A percentile compares a stretch with the other conserved stretches of the same genome.
Conservation (phyloP, 2,888 invertebrate genomes). For the Itoplectis maculator region DNA sequence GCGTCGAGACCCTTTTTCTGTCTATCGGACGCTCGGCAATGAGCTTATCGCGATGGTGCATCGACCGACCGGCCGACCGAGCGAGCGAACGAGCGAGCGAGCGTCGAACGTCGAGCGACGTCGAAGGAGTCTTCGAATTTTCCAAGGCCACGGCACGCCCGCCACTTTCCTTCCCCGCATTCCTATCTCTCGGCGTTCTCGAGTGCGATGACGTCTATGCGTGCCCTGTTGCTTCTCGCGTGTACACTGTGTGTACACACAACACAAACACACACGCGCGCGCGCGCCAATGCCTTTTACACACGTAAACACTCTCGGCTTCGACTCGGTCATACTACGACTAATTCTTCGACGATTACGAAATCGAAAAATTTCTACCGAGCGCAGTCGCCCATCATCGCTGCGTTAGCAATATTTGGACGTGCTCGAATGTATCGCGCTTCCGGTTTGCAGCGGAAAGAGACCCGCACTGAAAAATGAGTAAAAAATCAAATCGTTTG, state of each 20-base stretch:
- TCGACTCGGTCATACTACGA: background rate
- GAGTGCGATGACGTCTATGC: slow-evolving; percentile 53
- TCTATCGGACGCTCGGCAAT: background rate
- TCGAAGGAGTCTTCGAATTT: slow-evolving; percentile 60
- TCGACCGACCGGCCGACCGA: slow-evolving; percentile 31
- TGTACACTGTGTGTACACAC: background rate
- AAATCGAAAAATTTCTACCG: slow-evolving; percentile 1
- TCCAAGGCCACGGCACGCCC: slow-evolving; percentile 66
- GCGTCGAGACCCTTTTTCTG: slow-evolving; percentile 5
- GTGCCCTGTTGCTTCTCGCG: slow-evolving; percentile 57
- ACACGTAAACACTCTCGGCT: background rate
- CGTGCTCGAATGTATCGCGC: background rate
- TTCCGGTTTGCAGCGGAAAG: background rate
- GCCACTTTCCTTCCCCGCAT: slow-evolving; percentile 65
- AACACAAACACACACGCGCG: background rate
- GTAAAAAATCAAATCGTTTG: background rate
- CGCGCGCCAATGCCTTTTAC: background rate
- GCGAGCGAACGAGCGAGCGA: slow-evolving; percentile 11
- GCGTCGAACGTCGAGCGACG: slow-evolving; percentile 28
- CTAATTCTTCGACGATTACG: slow-evolving; percentile 9
- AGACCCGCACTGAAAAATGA: background rate
- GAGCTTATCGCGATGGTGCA: slow-evolving; percentile 49
- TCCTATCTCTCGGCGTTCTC: slow-evolving; percentile 57
- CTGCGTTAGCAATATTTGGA: slow-evolving; percentile 3
- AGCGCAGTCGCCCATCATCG: no score